phyloP scores from a whole-genome alignment of 2,888 invertebrate genomes.

The Scelioninae gen. 2 region DNA sequence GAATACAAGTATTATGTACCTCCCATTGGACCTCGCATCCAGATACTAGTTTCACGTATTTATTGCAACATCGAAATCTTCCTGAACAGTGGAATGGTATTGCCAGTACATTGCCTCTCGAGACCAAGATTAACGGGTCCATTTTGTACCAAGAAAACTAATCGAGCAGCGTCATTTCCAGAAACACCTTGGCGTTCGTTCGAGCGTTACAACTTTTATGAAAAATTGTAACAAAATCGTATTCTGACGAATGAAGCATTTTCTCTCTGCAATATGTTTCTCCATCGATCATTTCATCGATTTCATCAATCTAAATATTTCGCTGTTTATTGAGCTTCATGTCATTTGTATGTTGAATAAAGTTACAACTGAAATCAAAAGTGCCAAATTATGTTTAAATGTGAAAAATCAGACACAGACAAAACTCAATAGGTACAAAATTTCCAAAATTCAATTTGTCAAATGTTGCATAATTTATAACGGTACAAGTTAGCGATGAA shows the following conservation, averaged over 20 bases:
- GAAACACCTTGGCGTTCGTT: slow-evolving; percentile 43
- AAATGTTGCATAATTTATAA: no score
- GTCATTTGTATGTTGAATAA: no score
- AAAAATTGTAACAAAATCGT: slow-evolving; percentile 34
- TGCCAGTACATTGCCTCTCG: slow-evolving; percentile 58
- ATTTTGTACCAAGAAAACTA: slow-evolving; percentile 51
- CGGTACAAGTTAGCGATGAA: no score
- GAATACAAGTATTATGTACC: slow-evolving; percentile 53
- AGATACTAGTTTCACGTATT: slow-evolving; percentile 55
- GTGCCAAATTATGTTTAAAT: no score
- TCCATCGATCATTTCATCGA: slow-evolving; percentile 5
- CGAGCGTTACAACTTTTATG: slow-evolving; percentile 28
- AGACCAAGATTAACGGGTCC: slow-evolving; percentile 56
- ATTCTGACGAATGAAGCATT: slow-evolving; percentile 1
- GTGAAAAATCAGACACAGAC: no score
- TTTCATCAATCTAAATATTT: no score
- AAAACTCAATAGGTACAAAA: no score
- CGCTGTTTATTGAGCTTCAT: no score
- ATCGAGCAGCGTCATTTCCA: slow-evolving; percentile 55
- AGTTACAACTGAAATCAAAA: no score
- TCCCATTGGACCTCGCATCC: slow-evolving; percentile 51
- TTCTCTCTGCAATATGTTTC: not conserved
- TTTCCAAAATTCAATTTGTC: no score
- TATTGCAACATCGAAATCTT: slow-evolving; percentile 56
- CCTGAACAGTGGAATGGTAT: slow-evolving; percentile 54